Base-by-base conservation (phyloP, 2,797 vertebrate genomes). In the Rhabdophis nuchalis region DNA sequence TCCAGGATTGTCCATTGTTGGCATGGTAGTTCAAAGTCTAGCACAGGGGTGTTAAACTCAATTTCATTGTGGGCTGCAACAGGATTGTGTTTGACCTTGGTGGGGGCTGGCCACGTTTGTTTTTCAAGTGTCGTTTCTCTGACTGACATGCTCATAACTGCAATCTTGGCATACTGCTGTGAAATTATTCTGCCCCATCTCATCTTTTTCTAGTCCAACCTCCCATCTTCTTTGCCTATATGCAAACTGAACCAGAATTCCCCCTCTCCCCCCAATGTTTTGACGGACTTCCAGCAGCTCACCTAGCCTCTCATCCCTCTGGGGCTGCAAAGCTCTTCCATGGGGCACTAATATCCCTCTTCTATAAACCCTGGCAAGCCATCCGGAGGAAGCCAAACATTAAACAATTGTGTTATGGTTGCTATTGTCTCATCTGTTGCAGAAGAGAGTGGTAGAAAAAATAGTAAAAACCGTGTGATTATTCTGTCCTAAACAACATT, bases 191-290 rank as follows among this genome's bases (percentile, higher is more conserved):
- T 96, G 94, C 94, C 89, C 85, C 1, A 0, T 0, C 85, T 89
- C 87, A 50, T 56, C 0, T 50, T 61, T 41, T 89, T 32, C 46
- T 29, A 12, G 57, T 13, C 92, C 94, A 92, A 4, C 56, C 95
- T 90, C 64, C 95, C 90, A 36, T 56, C 92, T 93, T 95, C 92
- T 92, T 96, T 96, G 95, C 95, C 94, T 23, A 46, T 93, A 96
- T 94, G 94, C 95, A 94, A 96, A 95, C 94, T 94, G 94, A 96
- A 95, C 95, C 91, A 95, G 91, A 92, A 95, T 36, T 95, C 94
- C 92, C 91, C 57, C 10, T 94, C 14, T 95, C 93, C 91, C 91
- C 58, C 10, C 94, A 95, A 77, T 95, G 91, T 94, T 96, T 95
- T 96, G 94, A 94, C 93, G 92, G 93, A 93, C 91, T 93, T 94